Evolutionary conservation across 1,140 invertebrate species (phyloP), one percentile per base, ranked within the genome.

Genomic region (Mamestra configurata): DNA sequence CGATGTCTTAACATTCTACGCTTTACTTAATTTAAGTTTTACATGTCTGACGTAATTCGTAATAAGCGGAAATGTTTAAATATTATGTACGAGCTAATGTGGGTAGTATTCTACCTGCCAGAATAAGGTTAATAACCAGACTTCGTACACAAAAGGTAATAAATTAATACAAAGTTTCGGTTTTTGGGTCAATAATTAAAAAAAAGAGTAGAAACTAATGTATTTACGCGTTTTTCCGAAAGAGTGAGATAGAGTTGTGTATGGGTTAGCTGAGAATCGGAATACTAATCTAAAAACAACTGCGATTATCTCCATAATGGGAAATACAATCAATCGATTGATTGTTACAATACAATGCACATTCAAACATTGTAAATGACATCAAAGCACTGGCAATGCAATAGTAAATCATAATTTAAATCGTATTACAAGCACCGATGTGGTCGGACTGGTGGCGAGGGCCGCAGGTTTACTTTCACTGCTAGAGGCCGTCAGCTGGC

Each of bases 391-490:
- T 31, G 35, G 37, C 46, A 66, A 49, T 79, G 49, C 51, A 79
- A 71, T 71, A 71, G 66, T 71, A 61, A 57, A 71, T 79, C 59
- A 79, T 79, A 80, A 57, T 68, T 71, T 79, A 82, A 79, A 75
- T 79, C 64, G 68, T 77, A 77, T 77, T 55, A 77, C 59, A 66
- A 68, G 75, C 75, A 68, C 49, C 46, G 20, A 68, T 76, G 43
- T 55, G 79, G 66, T 59, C 51, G 49, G 66, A 59, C 27, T 53
- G 55, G 64, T 82, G 81, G 59, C 78, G 81, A 85, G 83, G 82
- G 81, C 81, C 82, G 80, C 83, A 85, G 85, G 82, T 86, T 90
- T 85, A 94, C 93, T 94, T 94, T 94, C 93, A 94, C 93, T 94
- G 85, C 85, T 92, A 89, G 82, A 88, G 92, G 92, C 90, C 92